Evolutionary conservation across 1,140 invertebrate genomes (phyloP).

Genomic region (Drosophila mayri): DNA sequence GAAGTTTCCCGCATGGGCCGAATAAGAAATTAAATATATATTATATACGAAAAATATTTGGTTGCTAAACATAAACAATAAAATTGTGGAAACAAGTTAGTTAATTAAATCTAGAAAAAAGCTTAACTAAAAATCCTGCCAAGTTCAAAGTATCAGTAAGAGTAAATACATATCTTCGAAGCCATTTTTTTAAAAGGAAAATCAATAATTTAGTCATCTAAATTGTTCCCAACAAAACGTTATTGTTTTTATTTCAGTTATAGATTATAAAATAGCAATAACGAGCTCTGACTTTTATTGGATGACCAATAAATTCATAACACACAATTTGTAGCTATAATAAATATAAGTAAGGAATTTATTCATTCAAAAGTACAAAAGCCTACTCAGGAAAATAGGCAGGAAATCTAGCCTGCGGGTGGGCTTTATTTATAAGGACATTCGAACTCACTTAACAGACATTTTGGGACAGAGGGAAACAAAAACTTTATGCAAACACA

Average conservation of each 20-base stretch:
- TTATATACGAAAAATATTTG: no score
- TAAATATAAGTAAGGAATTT: slow-evolving; percentile 57
- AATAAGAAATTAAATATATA: not conserved
- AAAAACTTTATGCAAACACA: slow-evolving; percentile 75
- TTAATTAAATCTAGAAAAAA: no score
- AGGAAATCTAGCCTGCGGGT: slow-evolving; percentile 25
- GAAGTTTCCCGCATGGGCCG: slow-evolving; percentile 42
- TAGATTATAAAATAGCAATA: no score
- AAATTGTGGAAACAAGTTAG: no score
- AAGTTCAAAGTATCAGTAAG: no score
- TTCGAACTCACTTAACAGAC: slow-evolving; percentile 47
- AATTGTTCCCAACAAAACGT: no score
- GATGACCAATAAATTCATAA: slow-evolving; percentile 52
- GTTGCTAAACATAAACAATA: no score
- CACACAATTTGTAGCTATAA: slow-evolving; percentile 72
- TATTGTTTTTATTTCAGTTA: no score
- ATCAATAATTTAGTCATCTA: no score
- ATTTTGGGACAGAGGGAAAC: slow-evolving; percentile 33
- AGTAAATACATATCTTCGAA: no score
- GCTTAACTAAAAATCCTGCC: no score
- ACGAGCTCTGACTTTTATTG: not conserved
- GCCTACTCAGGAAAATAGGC: not conserved
- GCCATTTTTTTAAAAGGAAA: no score
- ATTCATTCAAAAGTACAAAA: slow-evolving; percentile 57
- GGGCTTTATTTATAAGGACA: slow-evolving; percentile 41